phyloP scores from a whole-genome alignment of 2,888 invertebrate species.

The Philaethria dido region DNA sequence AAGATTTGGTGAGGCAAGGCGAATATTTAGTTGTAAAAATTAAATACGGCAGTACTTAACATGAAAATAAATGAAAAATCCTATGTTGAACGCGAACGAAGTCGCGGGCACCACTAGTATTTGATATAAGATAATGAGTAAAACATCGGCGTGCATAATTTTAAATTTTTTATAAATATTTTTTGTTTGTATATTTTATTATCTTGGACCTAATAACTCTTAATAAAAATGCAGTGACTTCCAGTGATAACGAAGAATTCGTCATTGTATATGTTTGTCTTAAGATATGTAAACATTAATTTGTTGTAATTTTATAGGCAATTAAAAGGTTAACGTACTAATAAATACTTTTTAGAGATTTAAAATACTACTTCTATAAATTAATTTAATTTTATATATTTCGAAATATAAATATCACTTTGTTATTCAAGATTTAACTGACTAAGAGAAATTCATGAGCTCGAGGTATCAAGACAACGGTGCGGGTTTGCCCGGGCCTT shows the following conservation, averaged over 20 bases:
- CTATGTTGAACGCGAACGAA: too few species aligned
- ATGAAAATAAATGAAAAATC: too few species aligned
- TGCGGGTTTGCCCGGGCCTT: slow-evolving; percentile 50
- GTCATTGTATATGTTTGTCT: slow-evolving; percentile 47
- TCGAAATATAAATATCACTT: background rate
- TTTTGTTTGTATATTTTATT: too few species aligned
- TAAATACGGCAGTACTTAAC: too few species aligned
- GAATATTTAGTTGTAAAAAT: too few species aligned
- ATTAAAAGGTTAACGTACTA: slow-evolving; percentile 23
- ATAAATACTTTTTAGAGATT: background rate
- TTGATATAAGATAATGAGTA: slow-evolving; percentile 29
- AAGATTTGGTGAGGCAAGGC: too few species aligned
- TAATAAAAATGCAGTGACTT: background rate
- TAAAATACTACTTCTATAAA: background rate
- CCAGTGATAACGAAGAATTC: slow-evolving; percentile 49
- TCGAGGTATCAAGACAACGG: slow-evolving; percentile 47
- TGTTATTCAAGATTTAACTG: too few species aligned
- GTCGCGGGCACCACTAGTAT: too few species aligned
- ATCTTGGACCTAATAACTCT: too few species aligned
- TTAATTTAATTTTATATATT: too few species aligned
- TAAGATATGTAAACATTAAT: slow-evolving; percentile 29
- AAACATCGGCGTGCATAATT: slow-evolving; percentile 13
- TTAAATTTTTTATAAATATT: too few species aligned
- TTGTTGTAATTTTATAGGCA: slow-evolving; percentile 22
- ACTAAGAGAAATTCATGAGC: slow-evolving; percentile 61